phyloP scores from a whole-genome alignment of 2,888 invertebrate species.

The Candidula unifasciata region DNA sequence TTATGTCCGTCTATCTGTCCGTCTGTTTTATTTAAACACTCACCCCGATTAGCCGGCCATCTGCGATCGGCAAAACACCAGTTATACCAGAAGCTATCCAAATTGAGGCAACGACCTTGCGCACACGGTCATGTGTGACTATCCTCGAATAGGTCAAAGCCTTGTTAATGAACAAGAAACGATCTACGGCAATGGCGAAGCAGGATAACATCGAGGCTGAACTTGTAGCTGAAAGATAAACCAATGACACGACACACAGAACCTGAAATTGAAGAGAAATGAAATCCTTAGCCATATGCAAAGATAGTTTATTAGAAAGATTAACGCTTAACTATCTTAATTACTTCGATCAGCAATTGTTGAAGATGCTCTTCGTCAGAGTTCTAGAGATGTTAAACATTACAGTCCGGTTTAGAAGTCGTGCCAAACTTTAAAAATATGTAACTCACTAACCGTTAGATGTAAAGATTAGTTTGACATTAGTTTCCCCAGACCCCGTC shows the following conservation, averaged over 20 bases:
- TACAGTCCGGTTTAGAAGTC: no score
- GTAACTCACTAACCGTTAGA: no score
- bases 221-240: neutral
- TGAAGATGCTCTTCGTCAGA: no score
- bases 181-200: conserved; percentile 47
- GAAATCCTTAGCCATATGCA: neutral
- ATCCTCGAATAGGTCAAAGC: conserved; percentile 18
- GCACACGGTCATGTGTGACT: conserved; percentile 25
- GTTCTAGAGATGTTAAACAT: no score
- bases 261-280: neutral
- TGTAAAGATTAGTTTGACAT: no score
- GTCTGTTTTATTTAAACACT: no score
- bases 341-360: no score
- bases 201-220: conserved; percentile 27
- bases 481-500: no score
- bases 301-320: neutral
- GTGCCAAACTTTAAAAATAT: no score
- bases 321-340: no score
- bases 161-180: conserved; percentile 43
- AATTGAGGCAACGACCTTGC: neutral
- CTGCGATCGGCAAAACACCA: neutral
- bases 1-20: no score
- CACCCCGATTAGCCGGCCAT: neutral
- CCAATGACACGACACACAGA: neutral
- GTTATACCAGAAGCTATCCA: conserved; percentile 12